A percentile compares a stretch with the other conserved stretches of the same genome.
These are phyloP conservation scores for Polyergus mexicanus DNA, from an alignment of 1,140 invertebrate species.

Conservation along the genomic window DNA sequence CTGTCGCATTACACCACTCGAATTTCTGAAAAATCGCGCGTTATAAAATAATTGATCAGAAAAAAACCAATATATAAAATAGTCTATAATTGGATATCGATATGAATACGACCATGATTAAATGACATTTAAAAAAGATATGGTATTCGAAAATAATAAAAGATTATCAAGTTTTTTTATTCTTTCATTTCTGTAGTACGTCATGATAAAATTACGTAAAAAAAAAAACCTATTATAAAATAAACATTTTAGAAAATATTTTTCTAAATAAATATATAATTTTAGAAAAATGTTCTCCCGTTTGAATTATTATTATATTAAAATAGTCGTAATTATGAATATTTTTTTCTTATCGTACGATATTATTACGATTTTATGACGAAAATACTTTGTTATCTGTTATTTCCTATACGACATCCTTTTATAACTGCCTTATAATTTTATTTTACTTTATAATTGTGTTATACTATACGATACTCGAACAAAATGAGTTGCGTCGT, in stretches of 20 bases:
- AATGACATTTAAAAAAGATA: neutral
- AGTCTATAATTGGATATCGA: neutral
- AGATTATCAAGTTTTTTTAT: neutral
- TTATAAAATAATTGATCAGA: constrained; percentile 14
- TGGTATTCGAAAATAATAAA: neutral
- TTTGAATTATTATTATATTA: neutral
- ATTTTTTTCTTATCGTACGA: constrained; percentile 26
- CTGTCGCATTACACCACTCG: neutral
- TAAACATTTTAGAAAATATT: neutral
- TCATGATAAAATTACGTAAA: neutral
- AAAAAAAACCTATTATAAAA: neutral
- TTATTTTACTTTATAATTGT: neutral
- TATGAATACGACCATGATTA: no score
- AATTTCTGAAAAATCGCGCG: neutral
- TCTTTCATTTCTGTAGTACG: neutral
- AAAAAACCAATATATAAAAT: neutral
- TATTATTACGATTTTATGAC: constrained; percentile 37
- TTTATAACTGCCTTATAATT: neutral
- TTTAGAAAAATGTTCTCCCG: neutral
- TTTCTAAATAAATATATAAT: neutral
- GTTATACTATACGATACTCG: constrained; percentile 13
- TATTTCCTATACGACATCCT: neutral
- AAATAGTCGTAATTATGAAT: neutral
- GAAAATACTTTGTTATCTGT: constrained; percentile 26
- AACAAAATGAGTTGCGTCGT: constrained; percentile 35